Base-by-base conservation (phyloP, 2,113 vertebrate genomes). In the Columbina picui region DNA sequence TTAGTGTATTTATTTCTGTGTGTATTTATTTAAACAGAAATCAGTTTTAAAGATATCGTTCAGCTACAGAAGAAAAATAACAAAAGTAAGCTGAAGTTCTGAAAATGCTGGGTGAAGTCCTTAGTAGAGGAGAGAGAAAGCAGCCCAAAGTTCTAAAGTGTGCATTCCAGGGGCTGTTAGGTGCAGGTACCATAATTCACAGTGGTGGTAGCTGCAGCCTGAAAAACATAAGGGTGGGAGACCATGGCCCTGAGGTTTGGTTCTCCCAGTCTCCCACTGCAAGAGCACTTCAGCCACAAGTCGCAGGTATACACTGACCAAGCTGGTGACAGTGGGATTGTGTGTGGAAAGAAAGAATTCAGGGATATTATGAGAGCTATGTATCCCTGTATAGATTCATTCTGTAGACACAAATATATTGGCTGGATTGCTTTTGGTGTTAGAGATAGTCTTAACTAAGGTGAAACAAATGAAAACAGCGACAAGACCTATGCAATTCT, bases 21-120 rank as follows among this genome's bases (percentile, higher is more conserved):
- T 55, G 22, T 82, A 79, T 91, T 84, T 91, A 60, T 89, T 91
- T 91, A 93, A 76, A 74, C 12, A 82, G 39, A 64, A 39, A 76
- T 82, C 25, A 29, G 64, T 93, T 94, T 91, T 61, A 47, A 90
- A 92, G 43, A 70, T 76, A 45, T 4, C 15, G 20, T 83, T 94
- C 59, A 61, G 11, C 55, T 74, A 22, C 26, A 74, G 79, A 85
- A 69, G 13, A 7, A 64, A 74, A 83, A 47, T 41, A 73, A 49
- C 49, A 85, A 52, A 69, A 81, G 39, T 68, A 65, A 71, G 6
- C 34, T 65, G 22, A n/a, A 88, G 47, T 80, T 87, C 63, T 86
- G 38, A 64, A 94, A 86, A 79, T 18, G 4, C 32, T 64, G 22
- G 32, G 10, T 71, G 29, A 76, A 79, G 39, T 69, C 64, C 27